Evolutionary conservation across 2,797 vertebrate genomes (phyloP), one percentile per base, ranked within the genome.

Genomic region (Microchirus variegatus): DNA sequence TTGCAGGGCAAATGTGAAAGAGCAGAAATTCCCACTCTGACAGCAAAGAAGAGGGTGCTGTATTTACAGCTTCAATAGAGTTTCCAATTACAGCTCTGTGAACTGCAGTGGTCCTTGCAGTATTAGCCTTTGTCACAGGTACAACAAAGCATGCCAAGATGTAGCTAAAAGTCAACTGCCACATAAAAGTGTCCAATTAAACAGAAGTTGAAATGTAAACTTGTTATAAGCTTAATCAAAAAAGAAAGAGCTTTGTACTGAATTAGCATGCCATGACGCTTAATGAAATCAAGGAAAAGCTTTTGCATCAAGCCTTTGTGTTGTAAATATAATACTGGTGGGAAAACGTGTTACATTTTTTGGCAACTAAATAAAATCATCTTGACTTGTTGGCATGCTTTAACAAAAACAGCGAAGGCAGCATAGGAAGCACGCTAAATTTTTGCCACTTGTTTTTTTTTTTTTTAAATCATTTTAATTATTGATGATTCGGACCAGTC

Each of bases 11-110:
- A 83, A 70, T 63, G 65, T 63, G 53, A 44, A 59, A 64, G 73
- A 78, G 79, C 54, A 66, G 42, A 76, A 73, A 75, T 48, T 63
- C 63, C 67, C 46, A 37, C 37, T 17, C 64, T 77, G 80, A 80
- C 83, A 79, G 72, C 55, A 63, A 64, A 66, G 58, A 81, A 85
- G 73, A 85, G 44, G 77, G 48, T 73, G 49, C 53, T 81, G 72
- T 89, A 91, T 89, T 90, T 90, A 90, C 86, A 87, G 78, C 81
- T 89, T 88, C 87, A 85, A 87, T 85, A 87, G 78, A 77, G 82
- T 83, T 90, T 90, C 83, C 80, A 90, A 91, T 90, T 90, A 88
- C 85, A 86, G 77, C 73, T 77, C 73, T 53, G 77, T 88, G 81
- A 88, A 90, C 84, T 86, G 73, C 66, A 76, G 61, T 77, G 73